These are phyloP conservation scores for Neelides folsomi DNA, from an alignment of 2,888 invertebrate genomes.

Conservation along the genomic window DNA sequence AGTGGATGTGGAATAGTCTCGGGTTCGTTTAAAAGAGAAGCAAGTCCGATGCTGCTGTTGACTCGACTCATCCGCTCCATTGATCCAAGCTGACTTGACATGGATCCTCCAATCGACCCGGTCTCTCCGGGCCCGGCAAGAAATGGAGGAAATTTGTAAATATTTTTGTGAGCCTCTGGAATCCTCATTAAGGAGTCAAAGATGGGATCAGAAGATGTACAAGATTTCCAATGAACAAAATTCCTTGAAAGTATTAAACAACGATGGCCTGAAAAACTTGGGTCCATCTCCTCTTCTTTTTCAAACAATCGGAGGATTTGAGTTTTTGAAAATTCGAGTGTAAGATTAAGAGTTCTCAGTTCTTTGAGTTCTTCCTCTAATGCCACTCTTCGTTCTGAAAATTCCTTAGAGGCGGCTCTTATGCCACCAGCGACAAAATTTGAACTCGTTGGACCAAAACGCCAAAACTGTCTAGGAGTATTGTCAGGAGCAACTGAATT, in stretches of 20 bases:
- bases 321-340: background rate
- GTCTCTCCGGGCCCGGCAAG: constrained; percentile 33
- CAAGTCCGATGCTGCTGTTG: constrained; percentile 9
- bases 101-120: constrained; percentile 8
- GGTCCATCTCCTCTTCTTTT: constrained; percentile 23
- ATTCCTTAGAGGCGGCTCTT: background rate
- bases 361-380: constrained; percentile 10
- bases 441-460: constrained; percentile 6
- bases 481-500: constrained; percentile 30
- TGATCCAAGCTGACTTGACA: constrained; percentile 15
- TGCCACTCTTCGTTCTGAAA: background rate
- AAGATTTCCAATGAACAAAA: constrained; percentile 50
- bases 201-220: constrained; percentile 36
- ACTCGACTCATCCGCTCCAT: constrained; percentile 18
- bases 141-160: constrained; percentile 40
- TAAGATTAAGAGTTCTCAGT: background rate
- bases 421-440: constrained; percentile 4
- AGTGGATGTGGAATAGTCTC: constrained; percentile 14
- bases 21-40: constrained; percentile 5
- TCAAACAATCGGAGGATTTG: constrained; percentile 20
- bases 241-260: constrained; percentile 44
- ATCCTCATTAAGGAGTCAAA: constrained; percentile 33
- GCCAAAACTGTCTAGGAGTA: constrained; percentile 26
- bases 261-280: constrained; percentile 9
- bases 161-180: constrained; percentile 41